Conservation (phyloP, 2,113 vertebrate genomes). For the Noctilio leporinus region DNA sequence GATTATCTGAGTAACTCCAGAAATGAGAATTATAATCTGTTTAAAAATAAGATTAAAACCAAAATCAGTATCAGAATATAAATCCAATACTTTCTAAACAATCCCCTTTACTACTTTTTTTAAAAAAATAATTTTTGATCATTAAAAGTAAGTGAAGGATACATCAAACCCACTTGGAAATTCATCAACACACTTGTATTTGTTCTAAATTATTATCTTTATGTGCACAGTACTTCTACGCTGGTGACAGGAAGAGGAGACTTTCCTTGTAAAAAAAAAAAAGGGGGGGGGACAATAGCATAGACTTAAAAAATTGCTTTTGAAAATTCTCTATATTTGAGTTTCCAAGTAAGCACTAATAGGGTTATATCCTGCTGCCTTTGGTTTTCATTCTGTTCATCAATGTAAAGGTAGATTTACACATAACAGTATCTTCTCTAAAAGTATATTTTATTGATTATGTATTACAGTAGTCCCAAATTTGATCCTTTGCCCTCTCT, state of each 20-base stretch:
- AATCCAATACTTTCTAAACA: neutral
- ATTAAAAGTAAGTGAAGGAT: neutral
- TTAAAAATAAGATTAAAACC: neutral
- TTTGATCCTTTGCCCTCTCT: no score
- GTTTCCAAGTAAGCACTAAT: neutral
- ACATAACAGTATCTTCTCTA: neutral
- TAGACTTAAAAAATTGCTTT: neutral
- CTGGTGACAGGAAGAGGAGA: neutral
- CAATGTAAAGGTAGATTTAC: neutral
- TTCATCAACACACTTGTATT: neutral
- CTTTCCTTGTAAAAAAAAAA: neutral
- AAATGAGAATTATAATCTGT: slow-evolving; percentile 23
- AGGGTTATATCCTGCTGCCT: neutral
- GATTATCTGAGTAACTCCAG: neutral
- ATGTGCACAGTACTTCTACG: neutral
- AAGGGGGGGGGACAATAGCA: neutral
- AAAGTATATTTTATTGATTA: neutral
- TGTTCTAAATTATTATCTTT: neutral
- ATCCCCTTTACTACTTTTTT: neutral
- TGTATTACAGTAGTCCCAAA: no score
- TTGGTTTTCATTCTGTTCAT: neutral
- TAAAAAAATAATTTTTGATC: neutral
- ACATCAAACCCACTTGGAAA: slow-evolving; percentile 1
- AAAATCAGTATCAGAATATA: neutral
- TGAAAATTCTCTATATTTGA: neutral